Conservation (phyloP, 2,113 vertebrate genomes). For the Callipepla californica region DNA sequence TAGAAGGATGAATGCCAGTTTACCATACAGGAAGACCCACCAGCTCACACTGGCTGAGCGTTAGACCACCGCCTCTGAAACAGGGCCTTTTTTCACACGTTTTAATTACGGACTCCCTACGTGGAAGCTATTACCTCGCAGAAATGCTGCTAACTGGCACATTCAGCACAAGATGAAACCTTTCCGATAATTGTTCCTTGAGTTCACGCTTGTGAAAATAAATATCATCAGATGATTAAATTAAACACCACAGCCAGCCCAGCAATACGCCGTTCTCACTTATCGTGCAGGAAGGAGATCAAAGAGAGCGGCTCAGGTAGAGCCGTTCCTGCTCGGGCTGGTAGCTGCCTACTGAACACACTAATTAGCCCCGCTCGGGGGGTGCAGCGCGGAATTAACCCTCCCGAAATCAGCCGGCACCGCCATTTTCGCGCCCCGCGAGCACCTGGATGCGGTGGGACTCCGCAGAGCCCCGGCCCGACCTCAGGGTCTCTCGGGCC, state of each 20-base stretch:
- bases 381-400: constrained; percentile 2
- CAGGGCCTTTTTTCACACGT: constrained; percentile 50
- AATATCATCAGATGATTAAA: constrained; percentile 69
- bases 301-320: constrained; percentile 51
- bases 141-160: constrained; percentile 12
- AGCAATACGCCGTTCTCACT: constrained; percentile 15
- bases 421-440: background rate
- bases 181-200: constrained; percentile 54
- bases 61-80: background rate
- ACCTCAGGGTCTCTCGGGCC: background rate
- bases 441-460: background rate
- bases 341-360: constrained; percentile 9
- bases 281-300: constrained; percentile 43
- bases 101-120: constrained; percentile 64
- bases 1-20: background rate
- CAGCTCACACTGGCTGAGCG: background rate
- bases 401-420: background rate
- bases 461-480: background rate
- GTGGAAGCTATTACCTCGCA: constrained; percentile 42
- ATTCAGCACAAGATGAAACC: constrained; percentile 17
- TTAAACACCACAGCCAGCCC: constrained; percentile 53
- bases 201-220: constrained; percentile 59
- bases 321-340: constrained; percentile 20
- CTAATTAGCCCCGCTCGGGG: constrained; percentile 48
- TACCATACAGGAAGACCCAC: background rate